Percentiles rank a stretch among this genome's conserved stretches.
phyloP scores from a whole-genome alignment of 2,113 vertebrate genomes.

The Cryptomyrus ogoouensis region DNA sequence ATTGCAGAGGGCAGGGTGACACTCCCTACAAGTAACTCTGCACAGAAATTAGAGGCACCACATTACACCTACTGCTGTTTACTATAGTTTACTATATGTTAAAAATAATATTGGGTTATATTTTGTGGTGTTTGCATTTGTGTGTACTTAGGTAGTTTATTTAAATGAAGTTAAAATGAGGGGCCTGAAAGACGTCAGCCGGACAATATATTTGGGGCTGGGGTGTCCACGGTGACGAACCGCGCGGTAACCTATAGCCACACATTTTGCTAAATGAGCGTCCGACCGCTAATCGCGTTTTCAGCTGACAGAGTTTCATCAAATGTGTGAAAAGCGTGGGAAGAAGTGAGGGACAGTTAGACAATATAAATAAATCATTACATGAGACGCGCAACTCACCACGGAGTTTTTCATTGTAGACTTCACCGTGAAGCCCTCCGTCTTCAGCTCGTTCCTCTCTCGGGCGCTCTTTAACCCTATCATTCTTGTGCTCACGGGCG shows the following conservation, averaged over 20 bases:
- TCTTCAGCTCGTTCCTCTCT: slow-evolving; percentile 29
- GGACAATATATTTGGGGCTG: neutral
- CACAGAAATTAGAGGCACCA: neutral
- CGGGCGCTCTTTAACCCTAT: slow-evolving; percentile 31
- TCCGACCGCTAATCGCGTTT: neutral
- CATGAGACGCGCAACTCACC: slow-evolving; percentile 46
- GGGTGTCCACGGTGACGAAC: neutral
- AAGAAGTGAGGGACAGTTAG: neutral
- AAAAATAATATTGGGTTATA: neutral
- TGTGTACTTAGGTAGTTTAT: neutral
- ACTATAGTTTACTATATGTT: neutral
- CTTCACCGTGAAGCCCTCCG: slow-evolving; percentile 53
- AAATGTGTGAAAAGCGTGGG: neutral
- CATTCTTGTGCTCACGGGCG: slow-evolving; percentile 25
- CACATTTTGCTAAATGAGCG: neutral
- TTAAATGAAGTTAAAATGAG: neutral
- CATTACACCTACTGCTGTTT: neutral
- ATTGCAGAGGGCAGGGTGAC: neutral
- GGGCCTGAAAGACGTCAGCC: neutral
- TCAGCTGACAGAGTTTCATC: neutral
- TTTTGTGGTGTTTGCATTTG: neutral
- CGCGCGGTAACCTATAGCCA: neutral
- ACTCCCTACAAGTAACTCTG: neutral
- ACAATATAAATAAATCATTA: neutral
- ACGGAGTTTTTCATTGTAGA: slow-evolving; percentile 55